Base-by-base conservation (phyloP, 2,888 invertebrate species). In the Brachylomia viminalis region DNA sequence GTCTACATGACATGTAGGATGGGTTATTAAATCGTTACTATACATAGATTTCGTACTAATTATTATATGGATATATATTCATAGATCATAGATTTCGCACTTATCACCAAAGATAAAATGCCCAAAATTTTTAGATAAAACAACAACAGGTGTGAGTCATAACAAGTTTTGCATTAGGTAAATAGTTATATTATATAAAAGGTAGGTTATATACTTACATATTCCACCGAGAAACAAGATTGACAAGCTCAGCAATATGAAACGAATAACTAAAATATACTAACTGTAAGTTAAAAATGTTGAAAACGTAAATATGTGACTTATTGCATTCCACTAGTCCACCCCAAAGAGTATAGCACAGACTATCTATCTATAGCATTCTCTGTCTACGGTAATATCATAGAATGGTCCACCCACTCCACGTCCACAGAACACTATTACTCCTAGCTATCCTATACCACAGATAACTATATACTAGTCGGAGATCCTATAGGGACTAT, bases 41-140 rank as follows among this genome's bases (percentile, higher is more conserved):
- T n/a, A n/a, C n/a, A 73, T 64, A 56, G 30, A 49, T 58, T 58
- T 49, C 30, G 13, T 17, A 23, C 38, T 38, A 75, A 75, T 62
- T 33, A 27, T n/a, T n/a, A n/a, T n/a, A n/a, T n/a, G n/a, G n/a
- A n/a, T n/a, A n/a, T n/a, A n/a, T n/a, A n/a, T n/a, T n/a, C n/a
- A n/a, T n/a, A n/a, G n/a, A n/a, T n/a, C n/a, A n/a, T n/a, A n/a
- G n/a, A n/a, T n/a, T n/a, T n/a, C n/a, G 27, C 17, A 38, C 17
- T 2, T 74, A n/a, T 15, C 74, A 8, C n/a, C 11, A n/a, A n/a
- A n/a, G 1, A 23, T 52, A 65, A n/a, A 23, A 76, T 45, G 66
- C 3, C 49, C 2, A 30, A 49, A 45, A 59, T 33, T 20, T 42
- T 0, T 11, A 59, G 76, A 66, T 76, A 45, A 42, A 75, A 42